phyloP scores from a whole-genome alignment of 2,888 invertebrate genomes.

The Lepidonotus clava region DNA sequence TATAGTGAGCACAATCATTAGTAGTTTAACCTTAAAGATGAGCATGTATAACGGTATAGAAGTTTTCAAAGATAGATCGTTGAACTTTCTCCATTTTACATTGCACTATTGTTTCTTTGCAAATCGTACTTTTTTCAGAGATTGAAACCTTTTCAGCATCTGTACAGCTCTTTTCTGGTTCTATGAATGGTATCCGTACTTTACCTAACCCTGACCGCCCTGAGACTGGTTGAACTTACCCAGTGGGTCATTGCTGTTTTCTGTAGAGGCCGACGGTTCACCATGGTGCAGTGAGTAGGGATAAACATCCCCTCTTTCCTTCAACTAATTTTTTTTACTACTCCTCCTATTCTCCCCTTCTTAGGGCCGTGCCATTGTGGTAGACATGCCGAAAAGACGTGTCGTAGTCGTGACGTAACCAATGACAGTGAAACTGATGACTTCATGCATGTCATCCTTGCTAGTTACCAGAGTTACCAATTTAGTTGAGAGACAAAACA shows the following conservation, averaged over 20 bases:
- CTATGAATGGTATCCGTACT: not conserved
- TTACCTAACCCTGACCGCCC: not conserved
- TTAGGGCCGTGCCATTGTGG: not conserved
- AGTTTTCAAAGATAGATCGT: too few relatives aligned
- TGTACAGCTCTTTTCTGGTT: not conserved
- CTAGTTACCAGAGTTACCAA: not conserved
- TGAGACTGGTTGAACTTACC: not conserved
- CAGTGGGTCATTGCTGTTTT: conserved; percentile 5
- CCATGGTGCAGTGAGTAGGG: conserved; percentile 48
- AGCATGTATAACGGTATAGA: too few relatives aligned
- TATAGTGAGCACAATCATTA: too few relatives aligned
- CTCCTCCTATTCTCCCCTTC: not conserved
- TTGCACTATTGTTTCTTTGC: too few relatives aligned
- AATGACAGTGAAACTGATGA: conserved; percentile 11
- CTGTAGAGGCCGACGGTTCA: conserved; percentile 48
- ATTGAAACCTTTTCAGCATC: conserved; percentile 46
- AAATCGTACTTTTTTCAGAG: too few relatives aligned
- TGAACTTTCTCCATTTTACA: too few relatives aligned
- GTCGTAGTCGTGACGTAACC: conserved; percentile 13
- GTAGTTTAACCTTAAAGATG: too few relatives aligned
- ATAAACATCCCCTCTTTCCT: not conserved
- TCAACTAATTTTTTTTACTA: not conserved
- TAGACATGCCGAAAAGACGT: not conserved
- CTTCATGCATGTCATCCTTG: conserved; percentile 17
- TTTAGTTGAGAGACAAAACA: conserved; percentile 38